These are phyloP conservation scores for Denticeps clupeoides DNA, from an alignment of 2,797 vertebrate genomes.

Conservation along the genomic window DNA sequence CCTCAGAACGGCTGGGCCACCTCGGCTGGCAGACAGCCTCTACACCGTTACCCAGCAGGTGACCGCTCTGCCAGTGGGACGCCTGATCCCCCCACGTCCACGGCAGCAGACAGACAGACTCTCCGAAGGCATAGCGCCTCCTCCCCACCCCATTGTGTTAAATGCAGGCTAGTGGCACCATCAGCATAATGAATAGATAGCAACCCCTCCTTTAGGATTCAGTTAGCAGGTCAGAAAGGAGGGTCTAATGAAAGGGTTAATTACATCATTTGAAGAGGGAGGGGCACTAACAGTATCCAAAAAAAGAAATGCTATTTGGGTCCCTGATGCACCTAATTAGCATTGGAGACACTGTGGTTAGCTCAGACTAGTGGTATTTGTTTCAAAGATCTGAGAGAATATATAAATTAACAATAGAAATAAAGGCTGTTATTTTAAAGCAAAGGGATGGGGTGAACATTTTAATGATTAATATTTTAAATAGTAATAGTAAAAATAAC, in stretches of 20 bases:
- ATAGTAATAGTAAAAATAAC: too few species aligned
- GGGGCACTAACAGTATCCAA: constrained; percentile 44
- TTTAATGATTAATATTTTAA: too few species aligned
- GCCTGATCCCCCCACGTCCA: too few species aligned
- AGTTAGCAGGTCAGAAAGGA: constrained; percentile 52
- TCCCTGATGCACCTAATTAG: constrained; percentile 39
- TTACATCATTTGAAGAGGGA: constrained; percentile 58
- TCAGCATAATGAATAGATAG: constrained; percentile 69
- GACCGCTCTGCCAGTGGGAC: constrained; percentile 32
- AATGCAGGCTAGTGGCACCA: constrained; percentile 45
- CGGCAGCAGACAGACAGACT: constrained; percentile 52
- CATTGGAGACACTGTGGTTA: too few species aligned
- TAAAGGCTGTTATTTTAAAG: too few species aligned
- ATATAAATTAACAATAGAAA: too few species aligned
- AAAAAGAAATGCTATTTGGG: constrained; percentile 9
- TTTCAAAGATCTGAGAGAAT: too few species aligned
- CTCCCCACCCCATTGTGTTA: constrained; percentile 48
- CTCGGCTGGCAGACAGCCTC: constrained; percentile 43
- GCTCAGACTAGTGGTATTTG: too few species aligned
- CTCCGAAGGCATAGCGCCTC: constrained; percentile 37
- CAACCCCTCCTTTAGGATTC: constrained; percentile 61
- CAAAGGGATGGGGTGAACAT: too few species aligned
- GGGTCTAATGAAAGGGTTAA: constrained; percentile 62
- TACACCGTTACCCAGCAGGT: constrained; percentile 53
- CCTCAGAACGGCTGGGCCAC: constrained; percentile 26